A percentile compares a stretch with the other conserved stretches of the same genome.
Conservation (phyloP, 2,888 invertebrate genomes). For the Megastigmus dorsalis region DNA sequence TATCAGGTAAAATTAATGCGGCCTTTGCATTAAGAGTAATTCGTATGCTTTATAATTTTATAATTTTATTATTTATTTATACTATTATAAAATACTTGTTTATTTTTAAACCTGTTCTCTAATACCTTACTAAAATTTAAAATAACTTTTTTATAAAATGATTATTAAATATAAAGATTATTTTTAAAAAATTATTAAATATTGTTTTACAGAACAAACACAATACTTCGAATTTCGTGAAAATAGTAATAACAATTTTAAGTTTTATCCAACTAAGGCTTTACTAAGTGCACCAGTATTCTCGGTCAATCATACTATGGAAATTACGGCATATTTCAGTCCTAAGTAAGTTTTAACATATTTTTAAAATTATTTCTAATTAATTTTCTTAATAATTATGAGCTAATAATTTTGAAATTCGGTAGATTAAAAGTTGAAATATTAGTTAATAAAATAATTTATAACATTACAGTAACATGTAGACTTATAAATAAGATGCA, state of each 20-base stretch:
- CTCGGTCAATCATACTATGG: neutral
- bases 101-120: neutral
- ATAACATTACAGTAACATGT: too few species aligned
- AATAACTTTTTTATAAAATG: neutral
- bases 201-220: slow-evolving; percentile 48
- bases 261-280: slow-evolving; percentile 26
- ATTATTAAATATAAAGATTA: neutral
- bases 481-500: too few species aligned
- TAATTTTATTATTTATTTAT: neutral
- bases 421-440: too few species aligned
- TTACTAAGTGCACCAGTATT: neutral
- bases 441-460: too few species aligned
- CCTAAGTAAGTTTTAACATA: slow-evolving; percentile 35
- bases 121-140: neutral
- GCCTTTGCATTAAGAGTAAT: too few species aligned
- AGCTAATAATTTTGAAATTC: neutral
- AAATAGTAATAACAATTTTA: slow-evolving; percentile 16
- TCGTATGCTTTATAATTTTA: neutral
- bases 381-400: neutral
- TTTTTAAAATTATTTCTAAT: neutral
- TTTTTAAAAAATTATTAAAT: neutral
- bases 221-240: slow-evolving; percentile 36
- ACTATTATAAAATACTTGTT: neutral
- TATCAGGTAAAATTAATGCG: slow-evolving; percentile 57
- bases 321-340: slow-evolving; percentile 15